phyloP scores from a whole-genome alignment of 2,113 vertebrate species.

The Physeter macrocephalus region DNA sequence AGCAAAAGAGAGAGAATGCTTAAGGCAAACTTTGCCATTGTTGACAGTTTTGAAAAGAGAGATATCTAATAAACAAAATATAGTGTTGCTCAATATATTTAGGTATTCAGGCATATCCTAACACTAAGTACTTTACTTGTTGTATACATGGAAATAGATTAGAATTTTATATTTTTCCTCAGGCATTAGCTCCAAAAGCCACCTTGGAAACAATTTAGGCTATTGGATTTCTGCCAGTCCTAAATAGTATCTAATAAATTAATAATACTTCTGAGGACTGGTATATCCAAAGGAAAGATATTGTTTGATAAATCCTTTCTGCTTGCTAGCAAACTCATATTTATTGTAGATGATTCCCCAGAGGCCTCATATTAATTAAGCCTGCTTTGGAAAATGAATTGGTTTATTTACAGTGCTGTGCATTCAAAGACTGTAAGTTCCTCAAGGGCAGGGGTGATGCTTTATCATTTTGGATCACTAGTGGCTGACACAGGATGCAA shows the following conservation, averaged over 20 bases:
- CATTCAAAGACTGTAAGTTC: slow-evolving; percentile 30
- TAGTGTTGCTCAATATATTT: background rate
- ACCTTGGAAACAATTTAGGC: slow-evolving; percentile 14
- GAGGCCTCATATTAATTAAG: slow-evolving; percentile 1
- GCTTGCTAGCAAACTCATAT: slow-evolving; percentile 12
- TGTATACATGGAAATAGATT: background rate
- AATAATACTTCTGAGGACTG: background rate
- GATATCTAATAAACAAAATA: background rate
- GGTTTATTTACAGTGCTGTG: background rate
- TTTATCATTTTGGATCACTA: background rate
- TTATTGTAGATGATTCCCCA: background rate
- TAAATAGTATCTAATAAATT: slow-evolving; percentile 35
- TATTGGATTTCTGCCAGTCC: background rate
- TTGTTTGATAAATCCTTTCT: background rate
- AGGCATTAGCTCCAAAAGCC: background rate
- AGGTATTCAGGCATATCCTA: background rate
- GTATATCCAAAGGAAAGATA: background rate
- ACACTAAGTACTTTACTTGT: background rate
- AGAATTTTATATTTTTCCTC: background rate
- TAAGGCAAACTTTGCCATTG: background rate
- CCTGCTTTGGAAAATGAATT: background rate
- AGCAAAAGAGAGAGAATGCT: accelerated
- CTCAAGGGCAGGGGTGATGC: background rate
- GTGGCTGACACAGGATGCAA: background rate
- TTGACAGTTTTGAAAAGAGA: background rate